These are phyloP conservation scores for Gallinago stenura DNA, from an alignment of 2,797 vertebrate genomes.

Conservation along the genomic window DNA sequence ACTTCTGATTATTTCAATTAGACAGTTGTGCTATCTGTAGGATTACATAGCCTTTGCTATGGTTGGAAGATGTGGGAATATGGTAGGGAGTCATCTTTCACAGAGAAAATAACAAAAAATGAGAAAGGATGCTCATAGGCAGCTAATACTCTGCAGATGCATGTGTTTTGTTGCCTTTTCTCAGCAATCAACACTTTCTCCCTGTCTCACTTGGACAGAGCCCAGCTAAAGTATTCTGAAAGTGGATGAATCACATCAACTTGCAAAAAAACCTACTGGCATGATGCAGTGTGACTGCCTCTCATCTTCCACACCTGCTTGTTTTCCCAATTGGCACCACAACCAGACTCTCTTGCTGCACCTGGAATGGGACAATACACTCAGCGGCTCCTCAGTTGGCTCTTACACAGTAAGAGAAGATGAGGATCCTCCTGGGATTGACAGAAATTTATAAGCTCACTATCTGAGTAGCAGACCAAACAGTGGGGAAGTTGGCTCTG, in stretches of 20 bases:
- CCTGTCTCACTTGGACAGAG: background rate
- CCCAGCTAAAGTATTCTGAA: background rate
- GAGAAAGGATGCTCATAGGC: background rate
- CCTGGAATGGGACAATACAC: background rate
- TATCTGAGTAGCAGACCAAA: background rate
- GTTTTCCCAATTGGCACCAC: rapidly evolving
- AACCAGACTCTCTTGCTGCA: rapidly evolving
- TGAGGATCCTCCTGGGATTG: background rate
- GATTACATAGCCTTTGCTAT: background rate
- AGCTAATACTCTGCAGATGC: background rate
- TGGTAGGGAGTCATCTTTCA: background rate
- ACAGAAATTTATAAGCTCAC: background rate
- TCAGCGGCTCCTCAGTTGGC: background rate
- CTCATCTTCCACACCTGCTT: background rate
- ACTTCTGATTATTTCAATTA: background rate
- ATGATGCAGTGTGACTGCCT: background rate
- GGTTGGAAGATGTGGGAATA: background rate
- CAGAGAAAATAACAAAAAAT: background rate
- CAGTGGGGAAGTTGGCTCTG: background rate
- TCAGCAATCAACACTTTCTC: background rate
- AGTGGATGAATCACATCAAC: background rate
- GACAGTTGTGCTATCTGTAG: rapidly evolving
- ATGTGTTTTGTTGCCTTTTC: background rate
- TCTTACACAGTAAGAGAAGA: background rate
- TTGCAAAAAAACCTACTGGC: background rate